Evolutionary conservation across 2,888 invertebrate species (phyloP), one percentile per base, ranked within the genome.

Genomic region (Catocala nupta): DNA sequence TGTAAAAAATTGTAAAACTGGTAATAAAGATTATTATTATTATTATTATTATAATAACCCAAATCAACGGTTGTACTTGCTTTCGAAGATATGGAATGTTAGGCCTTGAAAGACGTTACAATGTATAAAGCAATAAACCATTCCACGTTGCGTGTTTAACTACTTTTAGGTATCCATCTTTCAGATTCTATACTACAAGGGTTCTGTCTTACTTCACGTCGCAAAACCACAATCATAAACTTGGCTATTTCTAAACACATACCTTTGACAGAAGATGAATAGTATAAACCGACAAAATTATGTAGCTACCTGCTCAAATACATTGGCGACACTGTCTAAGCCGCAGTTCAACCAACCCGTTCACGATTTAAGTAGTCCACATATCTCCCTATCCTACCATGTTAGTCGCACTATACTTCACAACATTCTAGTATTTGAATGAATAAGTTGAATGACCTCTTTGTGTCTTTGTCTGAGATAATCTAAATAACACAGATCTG

Each of bases 391-490:
- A 1, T 39, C 9, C 36, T 9, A 39, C 36, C 36, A 39, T 7
- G 6, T 39, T 39, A 39, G 36, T 39, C 6, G 9, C 36, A 39
- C 5, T 45, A 45, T 45, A 45, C 45, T 13, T 16, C 10, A 13
- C 8, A 47, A 47, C 16, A 47, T 10, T 13, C 9, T 16, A 6
- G 66, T 55, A 73, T 75, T 80, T 76, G 82, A 85, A 85, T 84
- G 84, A 81, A 81, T 73, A 59, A 69, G 87, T 85, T 85, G 81
- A 86, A 83, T 48, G 82, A 81, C 80, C 87, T 80, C 73, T 55
- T 33, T 34, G 49, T 68, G 77, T 71, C 72, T 81, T 78, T 78
- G 78, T 72, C 69, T 72, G 75, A 75, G 79, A 80, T 80, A 73
- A 77, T 72, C 68, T 70, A 73, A 78, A 77, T 77, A 64, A 68